Base-by-base conservation (phyloP, 2,797 vertebrate species). In the Synaphobranchus kaupii region DNA sequence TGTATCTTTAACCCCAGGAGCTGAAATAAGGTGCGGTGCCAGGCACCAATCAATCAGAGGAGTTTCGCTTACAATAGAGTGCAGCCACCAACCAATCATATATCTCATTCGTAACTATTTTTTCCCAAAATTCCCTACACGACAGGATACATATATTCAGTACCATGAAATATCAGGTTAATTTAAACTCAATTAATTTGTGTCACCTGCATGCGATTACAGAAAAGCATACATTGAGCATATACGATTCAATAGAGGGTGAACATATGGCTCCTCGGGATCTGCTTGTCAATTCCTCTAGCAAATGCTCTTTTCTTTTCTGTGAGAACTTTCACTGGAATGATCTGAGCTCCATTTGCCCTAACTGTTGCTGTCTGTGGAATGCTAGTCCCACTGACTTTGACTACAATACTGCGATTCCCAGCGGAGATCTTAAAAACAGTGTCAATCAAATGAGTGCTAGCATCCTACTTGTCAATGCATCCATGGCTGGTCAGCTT, bases 361-460 rank as follows among this genome's bases (percentile, higher is more conserved):
- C 50, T 39, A 22, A 44, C 50, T 54, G 48, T 73, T 84, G 8
- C 82, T 78, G 68, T 90, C 86, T 83, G 50, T 89, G 90, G 90
- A 91, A 91, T 92, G 90, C 90, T 88, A 83, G 63, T 81, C 58
- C 52, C 47, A 90, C 83, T 89, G 89, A 89, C 88, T 78, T 34
- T 60, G 34, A 58, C 85, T 86, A 88, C 88, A 90, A 90, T 86
- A 90, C 80, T 54, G 84, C 39, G 17, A 17, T 58, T 47, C 44
- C 86, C 89, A 50, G 83, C n/a, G 89, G 91, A 88, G 85, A 89
- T 78, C 83, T 88, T 88, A 89, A 88, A 88, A 76, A 86, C n/a
- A 47, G 86, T 17, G 90, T 91, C 90, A 92, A 87, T 93, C 91
- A 92, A 87, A 91, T 58, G 52, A 89, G 84, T 50, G 73, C 85